Conservation (phyloP, 1,140 invertebrate genomes). For the Globodera rostochiensis region DNA sequence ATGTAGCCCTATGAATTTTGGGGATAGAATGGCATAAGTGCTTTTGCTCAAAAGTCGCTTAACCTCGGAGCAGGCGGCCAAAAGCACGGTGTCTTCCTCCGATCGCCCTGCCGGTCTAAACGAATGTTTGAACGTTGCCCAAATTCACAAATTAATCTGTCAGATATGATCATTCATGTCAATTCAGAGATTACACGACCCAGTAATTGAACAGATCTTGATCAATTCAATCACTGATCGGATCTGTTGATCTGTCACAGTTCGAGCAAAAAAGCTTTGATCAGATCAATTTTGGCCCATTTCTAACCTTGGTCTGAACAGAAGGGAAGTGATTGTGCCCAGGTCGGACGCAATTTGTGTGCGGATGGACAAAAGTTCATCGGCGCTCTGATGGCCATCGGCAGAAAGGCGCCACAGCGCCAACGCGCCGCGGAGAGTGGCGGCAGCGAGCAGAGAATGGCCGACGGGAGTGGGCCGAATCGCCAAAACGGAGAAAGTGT, state of each 20-base stretch:
- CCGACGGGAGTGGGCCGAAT: neutral
- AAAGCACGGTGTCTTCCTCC: neutral
- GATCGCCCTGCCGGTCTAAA: neutral
- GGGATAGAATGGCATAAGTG: neutral
- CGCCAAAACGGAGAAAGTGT: slow-evolving; percentile 21
- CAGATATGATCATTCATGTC: no score
- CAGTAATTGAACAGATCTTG: no score
- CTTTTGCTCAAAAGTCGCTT: neutral
- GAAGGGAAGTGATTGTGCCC: slow-evolving; percentile 19
- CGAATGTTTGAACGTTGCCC: neutral
- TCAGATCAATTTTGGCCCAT: neutral
- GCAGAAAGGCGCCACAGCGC: slow-evolving; percentile 4
- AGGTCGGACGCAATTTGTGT: slow-evolving; percentile 7
- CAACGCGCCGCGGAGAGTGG: slow-evolving; percentile 12
- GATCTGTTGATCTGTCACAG: no score
- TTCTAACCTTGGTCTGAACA: neutral
- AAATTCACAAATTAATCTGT: no score
- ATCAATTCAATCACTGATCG: no score
- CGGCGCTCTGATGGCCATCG: neutral
- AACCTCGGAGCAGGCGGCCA: slow-evolving; percentile 19
- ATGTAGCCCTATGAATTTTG: slow-evolving; percentile 6
- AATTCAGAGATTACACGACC: no score
- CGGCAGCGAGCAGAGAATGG: slow-evolving; percentile 1
- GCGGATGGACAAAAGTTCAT: slow-evolving; percentile 7
- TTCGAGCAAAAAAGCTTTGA: no score